Evolutionary conservation across 2,888 invertebrate genomes (phyloP).

Genomic region (Lamellibrachia columna): DNA sequence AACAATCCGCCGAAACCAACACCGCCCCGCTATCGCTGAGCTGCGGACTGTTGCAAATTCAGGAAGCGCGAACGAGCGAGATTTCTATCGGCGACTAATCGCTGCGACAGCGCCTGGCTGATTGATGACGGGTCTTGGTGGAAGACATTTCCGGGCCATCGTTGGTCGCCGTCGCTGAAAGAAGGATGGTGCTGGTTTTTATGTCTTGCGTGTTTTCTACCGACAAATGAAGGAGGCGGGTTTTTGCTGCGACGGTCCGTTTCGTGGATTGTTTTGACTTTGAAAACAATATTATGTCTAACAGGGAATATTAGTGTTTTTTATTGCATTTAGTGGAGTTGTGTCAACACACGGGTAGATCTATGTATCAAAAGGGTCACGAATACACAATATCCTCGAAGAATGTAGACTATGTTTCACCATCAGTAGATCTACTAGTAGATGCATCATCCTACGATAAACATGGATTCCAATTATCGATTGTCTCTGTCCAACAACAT

Average conservation of each 20-base stretch:
- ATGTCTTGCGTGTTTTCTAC: too few species aligned
- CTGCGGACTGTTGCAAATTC: not conserved
- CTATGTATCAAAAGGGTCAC: too few species aligned
- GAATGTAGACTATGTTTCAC: too few species aligned
- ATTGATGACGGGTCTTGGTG: not conserved
- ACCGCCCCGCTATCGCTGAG: not conserved
- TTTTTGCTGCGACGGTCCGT: too few species aligned
- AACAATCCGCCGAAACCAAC: not conserved
- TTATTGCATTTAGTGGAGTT: too few species aligned
- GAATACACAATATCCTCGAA: too few species aligned
- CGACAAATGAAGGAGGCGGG: too few species aligned
- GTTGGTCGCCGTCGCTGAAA: not conserved
- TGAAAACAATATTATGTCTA: too few species aligned
- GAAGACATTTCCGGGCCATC: not conserved
- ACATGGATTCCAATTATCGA: not conserved
- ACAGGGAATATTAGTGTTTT: too few species aligned
- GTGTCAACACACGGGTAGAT: too few species aligned
- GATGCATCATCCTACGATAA: not conserved
- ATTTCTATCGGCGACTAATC: constrained; percentile 16
- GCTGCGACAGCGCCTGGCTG: not conserved
- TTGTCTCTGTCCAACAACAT: not conserved
- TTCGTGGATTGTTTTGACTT: too few species aligned
- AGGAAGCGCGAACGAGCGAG: constrained; percentile 3
- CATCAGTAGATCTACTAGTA: too few species aligned
- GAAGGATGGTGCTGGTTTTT: not conserved